Percentiles rank a stretch among this genome's conserved stretches.
These are phyloP conservation scores for Micronycteris hirsuta DNA, from an alignment of 2,113 vertebrate species.

Conservation along the genomic window DNA sequence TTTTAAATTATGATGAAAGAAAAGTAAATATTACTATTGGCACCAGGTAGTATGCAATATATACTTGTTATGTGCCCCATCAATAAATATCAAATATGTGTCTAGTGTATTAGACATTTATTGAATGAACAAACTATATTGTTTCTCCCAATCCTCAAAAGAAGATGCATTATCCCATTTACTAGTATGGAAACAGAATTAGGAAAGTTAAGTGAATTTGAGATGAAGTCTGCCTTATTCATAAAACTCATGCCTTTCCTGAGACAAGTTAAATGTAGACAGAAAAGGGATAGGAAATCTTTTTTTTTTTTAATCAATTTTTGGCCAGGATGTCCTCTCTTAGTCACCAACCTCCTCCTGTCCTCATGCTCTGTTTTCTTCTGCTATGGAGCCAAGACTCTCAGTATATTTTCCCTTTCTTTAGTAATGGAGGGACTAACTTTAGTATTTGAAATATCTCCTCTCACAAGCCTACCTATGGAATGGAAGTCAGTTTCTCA, in stretches of 20 bases:
- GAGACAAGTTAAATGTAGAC: neutral
- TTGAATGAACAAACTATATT: neutral
- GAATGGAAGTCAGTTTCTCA: neutral
- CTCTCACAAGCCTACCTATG: neutral
- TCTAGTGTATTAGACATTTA: neutral
- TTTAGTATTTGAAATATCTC: neutral
- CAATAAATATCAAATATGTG: neutral
- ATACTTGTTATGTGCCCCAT: neutral
- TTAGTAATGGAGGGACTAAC: neutral
- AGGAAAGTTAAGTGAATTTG: neutral
- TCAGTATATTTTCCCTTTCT: neutral
- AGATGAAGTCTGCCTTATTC: neutral
- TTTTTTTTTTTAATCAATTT: neutral
- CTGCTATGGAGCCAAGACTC: neutral
- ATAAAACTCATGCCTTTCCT: neutral
- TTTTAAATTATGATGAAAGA: constrained; percentile 14
- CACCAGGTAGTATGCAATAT: neutral
- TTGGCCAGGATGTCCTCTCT: neutral
- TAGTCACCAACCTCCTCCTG: neutral
- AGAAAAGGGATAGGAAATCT: neutral
- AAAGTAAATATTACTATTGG: neutral
- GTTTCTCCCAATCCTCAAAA: neutral
- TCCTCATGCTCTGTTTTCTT: neutral
- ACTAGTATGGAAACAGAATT: neutral
- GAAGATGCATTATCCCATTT: neutral